phyloP scores from a whole-genome alignment of 2,888 invertebrate genomes.

The Drosophila siamana region DNA sequence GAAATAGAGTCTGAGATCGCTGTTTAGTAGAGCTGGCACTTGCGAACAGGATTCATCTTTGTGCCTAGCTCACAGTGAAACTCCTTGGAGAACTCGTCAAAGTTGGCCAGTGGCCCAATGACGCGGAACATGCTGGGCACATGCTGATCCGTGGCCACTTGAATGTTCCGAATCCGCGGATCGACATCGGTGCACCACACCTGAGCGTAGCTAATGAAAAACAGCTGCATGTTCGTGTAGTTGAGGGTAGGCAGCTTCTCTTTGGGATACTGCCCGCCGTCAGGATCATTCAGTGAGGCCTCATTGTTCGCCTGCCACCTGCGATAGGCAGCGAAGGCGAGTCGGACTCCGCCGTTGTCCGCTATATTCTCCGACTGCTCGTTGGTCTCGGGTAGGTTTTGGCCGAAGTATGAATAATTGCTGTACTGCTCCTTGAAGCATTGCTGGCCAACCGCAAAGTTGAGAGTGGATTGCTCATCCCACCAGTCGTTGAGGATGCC shows the following conservation, averaged over 20 bases:
- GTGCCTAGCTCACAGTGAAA: constrained; percentile 71
- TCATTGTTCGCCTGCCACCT: constrained; percentile 66
- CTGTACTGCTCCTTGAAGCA: constrained; percentile 82
- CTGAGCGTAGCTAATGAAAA: constrained; percentile 83
- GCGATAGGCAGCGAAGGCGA: constrained; percentile 81
- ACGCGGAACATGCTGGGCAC: constrained; percentile 70
- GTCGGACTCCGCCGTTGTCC: constrained; percentile 82
- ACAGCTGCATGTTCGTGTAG: constrained; percentile 79
- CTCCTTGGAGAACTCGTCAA: constrained; percentile 78
- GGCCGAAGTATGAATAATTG: constrained; percentile 64
- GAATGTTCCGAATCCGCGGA: constrained; percentile 44
- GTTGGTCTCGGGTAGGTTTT: constrained; percentile 60
- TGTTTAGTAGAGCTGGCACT: constrained; percentile 79
- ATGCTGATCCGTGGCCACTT: constrained; percentile 57
- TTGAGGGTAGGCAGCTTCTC: constrained; percentile 75
- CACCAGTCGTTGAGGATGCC: constrained; percentile 81
- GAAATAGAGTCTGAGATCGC: background rate
- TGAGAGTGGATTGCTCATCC: constrained; percentile 66
- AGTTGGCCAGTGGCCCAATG: constrained; percentile 80
- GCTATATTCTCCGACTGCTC: constrained; percentile 82
- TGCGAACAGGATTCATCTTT: constrained; percentile 77
- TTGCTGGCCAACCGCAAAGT: constrained; percentile 65
- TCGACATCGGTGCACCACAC: constrained; percentile 80
- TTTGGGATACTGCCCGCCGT: constrained; percentile 27
- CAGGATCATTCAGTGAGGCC: constrained; percentile 11